Evolutionary conservation across 1,140 invertebrate species (phyloP).

Genomic region (Gyrodactylus bullatarudis): DNA sequence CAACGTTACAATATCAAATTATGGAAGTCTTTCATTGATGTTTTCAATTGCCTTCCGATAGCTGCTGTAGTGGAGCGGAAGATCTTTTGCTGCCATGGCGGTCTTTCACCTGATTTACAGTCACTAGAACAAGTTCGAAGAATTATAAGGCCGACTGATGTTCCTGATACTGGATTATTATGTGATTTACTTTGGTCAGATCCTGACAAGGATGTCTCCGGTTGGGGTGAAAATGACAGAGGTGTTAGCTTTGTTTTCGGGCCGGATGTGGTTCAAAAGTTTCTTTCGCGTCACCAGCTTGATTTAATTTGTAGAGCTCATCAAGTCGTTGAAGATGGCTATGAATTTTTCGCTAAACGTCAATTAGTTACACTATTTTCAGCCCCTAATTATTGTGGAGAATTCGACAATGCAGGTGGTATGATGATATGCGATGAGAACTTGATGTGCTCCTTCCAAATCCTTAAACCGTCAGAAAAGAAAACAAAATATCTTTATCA

Average conservation of each 20-base stretch:
- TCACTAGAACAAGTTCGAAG: slow-evolving; percentile 9
- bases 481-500: slow-evolving; percentile 89
- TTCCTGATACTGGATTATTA: slow-evolving; percentile 10
- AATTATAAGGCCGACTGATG: slow-evolving; percentile 9
- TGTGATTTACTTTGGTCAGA: slow-evolving; percentile 12
- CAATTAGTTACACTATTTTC: slow-evolving; percentile 13
- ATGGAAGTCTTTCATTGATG: slow-evolving; percentile 12
- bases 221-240: slow-evolving; percentile 20
- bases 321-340: slow-evolving; percentile 7
- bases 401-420: slow-evolving; percentile 21
- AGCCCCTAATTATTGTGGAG: slow-evolving; percentile 21
- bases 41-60: slow-evolving; percentile 8
- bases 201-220: slow-evolving; percentile 16
- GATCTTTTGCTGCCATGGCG: slow-evolving; percentile 9
- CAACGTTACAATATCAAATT: slow-evolving; percentile 10
- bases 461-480: slow-evolving; percentile 87
- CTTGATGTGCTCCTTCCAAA: slow-evolving; percentile 25
- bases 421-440: slow-evolving; percentile 22
- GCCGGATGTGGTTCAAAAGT: slow-evolving; percentile 13
- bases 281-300: slow-evolving; percentile 1
- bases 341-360: slow-evolving; percentile 7
- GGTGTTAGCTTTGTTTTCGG: slow-evolving; percentile 22
- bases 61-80: slow-evolving; percentile 8
- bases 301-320: slow-evolving; percentile 8
- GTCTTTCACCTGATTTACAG: slow-evolving; percentile 8